Base-by-base conservation (phyloP, 2,888 invertebrate genomes). In the Eurytoma californica region DNA sequence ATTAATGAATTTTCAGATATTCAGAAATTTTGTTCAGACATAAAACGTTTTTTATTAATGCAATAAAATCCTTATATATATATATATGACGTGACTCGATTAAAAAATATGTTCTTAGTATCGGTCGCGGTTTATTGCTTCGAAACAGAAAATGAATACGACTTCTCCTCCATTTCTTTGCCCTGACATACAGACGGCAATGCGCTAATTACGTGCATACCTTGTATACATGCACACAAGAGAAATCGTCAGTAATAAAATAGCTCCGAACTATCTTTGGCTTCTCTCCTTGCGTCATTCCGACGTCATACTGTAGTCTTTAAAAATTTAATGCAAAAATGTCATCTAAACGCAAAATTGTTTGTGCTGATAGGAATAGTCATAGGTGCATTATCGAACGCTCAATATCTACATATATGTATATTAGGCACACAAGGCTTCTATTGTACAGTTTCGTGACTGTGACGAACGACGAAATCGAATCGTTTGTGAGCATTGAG, bases 101-200 rank as follows among this genome's bases (percentile, higher is more conserved):
- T 47, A 58, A 72, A 77, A 72, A 72, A 72, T 58, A 70, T 75
- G 16, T 47, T 30, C 16, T 1, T n/a, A 49, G 28, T 55, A 24
- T 47, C 47, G 49, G 57, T 68, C 16, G 61, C 55, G 57, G 51
- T 65, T 79, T 79, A 79, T 63, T 79, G 39, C 69, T 65, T 70
- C 39, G 57, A 69, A 67, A 69, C 58, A 65, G 74, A 79, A 74
- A 74, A 74, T 51, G n/a, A 30, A 18, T 67, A 67, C 18, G 18
- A 28, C 39, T 53, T 13, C 14, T 49, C 7, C 14, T n/a, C 49
- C 61, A 39, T 16, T 49, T 67, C 24, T 24, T 55, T 7, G 18
- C 18, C 30, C 47, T 55, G 13, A 47, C 18, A 20, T 67, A 58
- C 63, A 72, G n/a, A 65, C 18, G 13, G 47, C 49, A 18, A 39